phyloP scores from a whole-genome alignment of 2,113 vertebrate genomes.

The Oxyura jamaicensis region DNA sequence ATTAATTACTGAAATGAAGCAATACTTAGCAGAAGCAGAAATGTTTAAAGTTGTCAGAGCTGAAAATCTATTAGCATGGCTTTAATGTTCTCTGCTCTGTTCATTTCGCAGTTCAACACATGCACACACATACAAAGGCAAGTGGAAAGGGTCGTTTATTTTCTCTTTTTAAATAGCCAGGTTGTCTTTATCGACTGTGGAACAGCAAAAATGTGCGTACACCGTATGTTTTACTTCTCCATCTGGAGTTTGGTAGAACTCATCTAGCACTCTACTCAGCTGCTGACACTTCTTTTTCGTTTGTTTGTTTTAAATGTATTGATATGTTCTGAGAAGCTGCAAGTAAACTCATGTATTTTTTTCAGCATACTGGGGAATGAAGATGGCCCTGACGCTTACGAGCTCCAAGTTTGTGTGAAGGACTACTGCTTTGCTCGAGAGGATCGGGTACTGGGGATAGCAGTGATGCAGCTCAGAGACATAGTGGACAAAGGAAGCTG shows the following conservation, averaged over 20 bases:
- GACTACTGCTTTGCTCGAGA: constrained; percentile 98
- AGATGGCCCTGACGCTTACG: constrained; percentile 92
- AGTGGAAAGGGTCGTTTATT: not conserved
- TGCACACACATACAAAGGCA: not conserved
- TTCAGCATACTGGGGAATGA: constrained; percentile 91
- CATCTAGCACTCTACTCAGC: not conserved
- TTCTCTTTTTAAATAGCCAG: not conserved
- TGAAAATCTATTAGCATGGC: not conserved
- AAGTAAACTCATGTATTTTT: not conserved
- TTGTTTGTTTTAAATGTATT: not conserved
- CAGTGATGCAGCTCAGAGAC: constrained; percentile 91
- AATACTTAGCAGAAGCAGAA: not conserved
- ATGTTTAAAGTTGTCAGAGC: not conserved
- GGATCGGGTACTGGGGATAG: constrained; percentile 90
- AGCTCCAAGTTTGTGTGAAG: constrained; percentile 95
- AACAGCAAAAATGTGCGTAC: not conserved
- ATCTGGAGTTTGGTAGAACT: not conserved
- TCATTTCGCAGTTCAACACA: not conserved
- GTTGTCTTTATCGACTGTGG: not conserved
- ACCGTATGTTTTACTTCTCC: not conserved
- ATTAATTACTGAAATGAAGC: constrained; percentile 30
- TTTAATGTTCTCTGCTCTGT: not conserved
- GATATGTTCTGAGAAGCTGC: not conserved
- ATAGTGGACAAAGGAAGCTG: constrained; percentile 90
- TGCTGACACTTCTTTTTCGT: not conserved